Evolutionary conservation across 1,140 invertebrate species (phyloP).

Genomic region (Muscidifurax raptorellus): DNA sequence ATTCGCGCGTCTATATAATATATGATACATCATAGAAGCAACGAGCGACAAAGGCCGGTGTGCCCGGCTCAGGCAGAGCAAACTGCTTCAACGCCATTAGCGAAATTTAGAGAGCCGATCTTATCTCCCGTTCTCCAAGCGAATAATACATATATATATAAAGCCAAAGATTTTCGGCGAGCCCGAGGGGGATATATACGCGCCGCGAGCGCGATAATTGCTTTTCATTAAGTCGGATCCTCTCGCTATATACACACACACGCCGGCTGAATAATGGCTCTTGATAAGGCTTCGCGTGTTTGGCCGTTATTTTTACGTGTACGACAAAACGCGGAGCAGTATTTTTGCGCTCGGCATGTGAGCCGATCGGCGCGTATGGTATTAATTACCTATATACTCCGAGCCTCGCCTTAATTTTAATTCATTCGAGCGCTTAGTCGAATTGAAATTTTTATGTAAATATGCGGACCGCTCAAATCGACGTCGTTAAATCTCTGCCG

Average conservation of each 20-base stretch:
- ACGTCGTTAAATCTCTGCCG: too few species aligned
- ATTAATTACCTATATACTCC: background rate
- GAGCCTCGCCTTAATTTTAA: too few species aligned
- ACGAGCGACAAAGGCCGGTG: too few species aligned
- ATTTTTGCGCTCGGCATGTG: background rate
- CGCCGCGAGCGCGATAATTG: background rate
- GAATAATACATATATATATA: too few species aligned
- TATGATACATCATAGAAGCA: too few species aligned
- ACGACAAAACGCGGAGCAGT: background rate
- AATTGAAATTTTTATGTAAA: background rate
- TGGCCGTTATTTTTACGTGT: background rate
- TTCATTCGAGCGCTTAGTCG: background rate
- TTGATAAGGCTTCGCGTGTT: background rate
- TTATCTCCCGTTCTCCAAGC: background rate
- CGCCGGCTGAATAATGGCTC: background rate
- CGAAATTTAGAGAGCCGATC: background rate
- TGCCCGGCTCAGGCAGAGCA: too few species aligned
- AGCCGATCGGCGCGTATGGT: too few species aligned
- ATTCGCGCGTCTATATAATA: too few species aligned
- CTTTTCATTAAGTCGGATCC: background rate
- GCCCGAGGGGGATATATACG: background rate
- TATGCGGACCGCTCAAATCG: too few species aligned
- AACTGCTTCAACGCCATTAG: background rate
- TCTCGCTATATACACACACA: background rate
- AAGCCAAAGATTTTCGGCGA: background rate